Conservation (phyloP, 2,113 vertebrate species). For the Pseudorectes ferrugineus region DNA sequence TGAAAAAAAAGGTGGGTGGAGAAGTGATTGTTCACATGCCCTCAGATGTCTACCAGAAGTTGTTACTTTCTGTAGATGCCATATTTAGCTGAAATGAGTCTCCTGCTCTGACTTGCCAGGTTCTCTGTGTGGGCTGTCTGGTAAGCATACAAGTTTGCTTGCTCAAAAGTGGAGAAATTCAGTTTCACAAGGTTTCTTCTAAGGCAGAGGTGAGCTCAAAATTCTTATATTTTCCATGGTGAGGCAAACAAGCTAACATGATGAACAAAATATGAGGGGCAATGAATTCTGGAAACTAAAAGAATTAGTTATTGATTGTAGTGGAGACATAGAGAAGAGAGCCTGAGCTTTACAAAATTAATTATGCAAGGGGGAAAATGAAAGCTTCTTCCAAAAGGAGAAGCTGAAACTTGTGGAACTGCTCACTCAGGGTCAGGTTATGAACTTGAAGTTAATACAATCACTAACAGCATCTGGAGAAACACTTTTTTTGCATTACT, state of each 20-base stretch:
- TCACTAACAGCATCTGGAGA: not conserved
- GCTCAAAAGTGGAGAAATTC: not conserved
- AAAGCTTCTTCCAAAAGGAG: not conserved
- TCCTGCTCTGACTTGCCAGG: not conserved
- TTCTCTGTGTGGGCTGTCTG: not conserved
- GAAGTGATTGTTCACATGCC: not conserved
- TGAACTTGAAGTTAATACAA: not conserved
- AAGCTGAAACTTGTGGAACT: not conserved
- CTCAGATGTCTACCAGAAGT: not conserved
- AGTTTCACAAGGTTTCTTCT: not conserved
- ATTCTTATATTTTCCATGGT: not conserved
- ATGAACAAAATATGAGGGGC: not conserved
- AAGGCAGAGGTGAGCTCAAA: not conserved
- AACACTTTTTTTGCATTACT: not conserved
- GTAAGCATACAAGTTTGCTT: not conserved
- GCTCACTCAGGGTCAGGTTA: not conserved
- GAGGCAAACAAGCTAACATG: not conserved
- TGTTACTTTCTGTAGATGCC: not conserved
- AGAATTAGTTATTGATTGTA: not conserved
- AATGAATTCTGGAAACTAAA: not conserved
- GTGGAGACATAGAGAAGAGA: not conserved
- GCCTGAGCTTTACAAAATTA: not conserved
- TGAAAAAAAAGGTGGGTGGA: not conserved
- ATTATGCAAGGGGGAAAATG: not conserved
- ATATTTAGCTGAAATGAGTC: not conserved